Percentiles rank a stretch among this genome's conserved stretches.
Evolutionary conservation across 2,888 invertebrate species (phyloP).

Genomic region (Octodonta nipae): DNA sequence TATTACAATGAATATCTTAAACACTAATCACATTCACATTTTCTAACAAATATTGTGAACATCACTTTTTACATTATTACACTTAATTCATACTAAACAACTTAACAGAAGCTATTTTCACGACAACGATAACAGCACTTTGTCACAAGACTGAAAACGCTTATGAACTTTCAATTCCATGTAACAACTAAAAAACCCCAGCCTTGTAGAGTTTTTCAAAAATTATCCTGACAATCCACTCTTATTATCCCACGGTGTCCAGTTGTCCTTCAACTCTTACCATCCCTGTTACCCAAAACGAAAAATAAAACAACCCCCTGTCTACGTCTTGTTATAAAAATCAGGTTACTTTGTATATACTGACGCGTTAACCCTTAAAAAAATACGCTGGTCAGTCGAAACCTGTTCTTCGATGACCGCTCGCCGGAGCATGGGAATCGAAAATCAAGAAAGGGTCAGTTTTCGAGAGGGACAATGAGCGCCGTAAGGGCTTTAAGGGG

Average conservation of each 20-base stretch:
- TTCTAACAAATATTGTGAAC: too few species aligned
- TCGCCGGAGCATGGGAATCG: constrained; percentile 19
- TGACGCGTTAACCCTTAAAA: constrained; percentile 8
- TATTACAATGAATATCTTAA: too few species aligned
- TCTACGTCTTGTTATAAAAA: constrained; percentile 10
- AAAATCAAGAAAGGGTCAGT: constrained; percentile 27
- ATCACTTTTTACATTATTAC: too few species aligned
- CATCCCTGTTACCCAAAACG: constrained; percentile 9
- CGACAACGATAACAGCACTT: too few species aligned
- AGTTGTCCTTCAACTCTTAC: constrained; percentile 6
- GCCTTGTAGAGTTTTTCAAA: too few species aligned
- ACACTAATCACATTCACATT: too few species aligned
- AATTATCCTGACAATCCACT: too few species aligned
- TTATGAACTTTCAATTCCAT: too few species aligned
- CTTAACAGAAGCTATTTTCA: too few species aligned
- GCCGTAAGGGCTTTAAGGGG: constrained; percentile 12
- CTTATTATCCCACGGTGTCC: constrained; percentile 4
- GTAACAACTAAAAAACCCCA: too few species aligned
- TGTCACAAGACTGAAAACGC: too few species aligned
- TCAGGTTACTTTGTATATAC: constrained; percentile 14
- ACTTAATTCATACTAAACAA: too few species aligned
- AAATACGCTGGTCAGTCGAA: constrained; percentile 25
- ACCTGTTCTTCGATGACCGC: constrained; percentile 23
- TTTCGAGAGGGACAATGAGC: constrained; percentile 11
- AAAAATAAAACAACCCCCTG: constrained; percentile 11